Evolutionary conservation across 64 coral and sea anemone genomes (phyloP), one percentile per base, ranked within the genome.

Genomic region (Montipora sp.): DNA sequence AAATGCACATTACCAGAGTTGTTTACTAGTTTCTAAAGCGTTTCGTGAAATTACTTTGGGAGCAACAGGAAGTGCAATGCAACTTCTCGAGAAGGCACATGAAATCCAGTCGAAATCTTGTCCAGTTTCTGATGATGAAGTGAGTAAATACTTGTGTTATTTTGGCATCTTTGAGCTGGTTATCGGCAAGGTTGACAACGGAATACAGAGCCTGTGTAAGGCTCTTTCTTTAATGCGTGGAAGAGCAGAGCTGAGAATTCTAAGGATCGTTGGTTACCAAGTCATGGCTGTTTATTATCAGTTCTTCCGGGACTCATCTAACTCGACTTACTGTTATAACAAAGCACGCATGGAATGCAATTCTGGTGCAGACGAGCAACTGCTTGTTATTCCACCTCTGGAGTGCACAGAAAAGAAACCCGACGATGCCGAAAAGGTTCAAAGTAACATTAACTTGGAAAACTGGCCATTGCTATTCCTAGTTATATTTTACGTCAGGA

Each of bases 121-220:
- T 55, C 12, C 79, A 22, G 1, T 11, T 14, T 3, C 79, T 11
- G 8, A 13, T 36, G 55, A 60, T 20, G 51, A 81, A 20, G 59
- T 7, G 27, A 53, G 48, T 14, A 81, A 89, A 9, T 13, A 48
- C 63, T 65, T 45, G 43, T 66, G 75, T 59, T 63, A 79, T 48
- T 77, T 73, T n/a, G 27, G 77, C 36, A 44, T 89, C 36, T 76
- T 8, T 81, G 51, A 81, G 9, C 21, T 81, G 6, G 51, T 60
- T 44, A 59, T 22, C 10, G 55, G 55, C 8, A 16, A 81, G 59
- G 15, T 5, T 14, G 79, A 81, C 9, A 10, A 9, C 10, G 79
- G 79, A 61, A 53, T 81, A 36, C 21, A 60, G 15, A 4, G n/a
- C 53, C 13, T 81, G 9, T 0, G 59, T n/a, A 23, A 81, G 11